Base-by-base conservation (phyloP, 2,888 invertebrate species). In the Chironomus riparius region DNA sequence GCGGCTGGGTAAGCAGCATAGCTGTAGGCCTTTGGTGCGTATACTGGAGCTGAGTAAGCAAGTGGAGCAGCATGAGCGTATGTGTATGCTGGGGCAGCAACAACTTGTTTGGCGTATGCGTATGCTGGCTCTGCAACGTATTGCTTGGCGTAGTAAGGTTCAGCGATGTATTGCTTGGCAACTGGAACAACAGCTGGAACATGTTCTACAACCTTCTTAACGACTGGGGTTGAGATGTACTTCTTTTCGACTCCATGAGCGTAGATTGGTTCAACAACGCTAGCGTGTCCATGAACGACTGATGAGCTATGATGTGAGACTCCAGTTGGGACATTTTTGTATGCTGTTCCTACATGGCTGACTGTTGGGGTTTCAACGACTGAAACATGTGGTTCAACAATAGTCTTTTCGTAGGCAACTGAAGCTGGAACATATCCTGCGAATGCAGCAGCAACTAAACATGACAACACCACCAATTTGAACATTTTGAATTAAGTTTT, bases 401-500 rank as follows among this genome's bases (percentile, higher is more conserved):
- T 47, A 15, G 48, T 68, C 38, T 69, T 69, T 3, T 56, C 61
- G 47, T 47, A 48, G 68, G 74, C 65, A 47, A 68, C 18, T 28
- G 68, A 68, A 47, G 68, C 47, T 50, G 48, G n/a, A 56, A 68
- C 21, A 50, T 38, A 10, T 15, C 69, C 76, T 10, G 69, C 76
- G 56, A 56, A 69, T 13, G 69, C 68, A 61, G 48, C 76, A 13
- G 76, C 50, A 38, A 76, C 28, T 24, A 76, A 56, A 69, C 69
- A 76, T 15, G 69, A 76, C 69, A 76, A 76, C 68, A 76, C 76
- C 68, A 76, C 76, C 48, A 76, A 76, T 68, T 76, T 76, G 69
- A 76, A 76, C 76, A 76, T 76, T 76, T 76, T 76, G 38, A 75
- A 38, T 68, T n/a, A 18, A 15, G 68, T 76, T 69, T 70, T 70